These are phyloP conservation scores for Phengaris arion DNA, from an alignment of 2,888 invertebrate species.

Conservation along the genomic window DNA sequence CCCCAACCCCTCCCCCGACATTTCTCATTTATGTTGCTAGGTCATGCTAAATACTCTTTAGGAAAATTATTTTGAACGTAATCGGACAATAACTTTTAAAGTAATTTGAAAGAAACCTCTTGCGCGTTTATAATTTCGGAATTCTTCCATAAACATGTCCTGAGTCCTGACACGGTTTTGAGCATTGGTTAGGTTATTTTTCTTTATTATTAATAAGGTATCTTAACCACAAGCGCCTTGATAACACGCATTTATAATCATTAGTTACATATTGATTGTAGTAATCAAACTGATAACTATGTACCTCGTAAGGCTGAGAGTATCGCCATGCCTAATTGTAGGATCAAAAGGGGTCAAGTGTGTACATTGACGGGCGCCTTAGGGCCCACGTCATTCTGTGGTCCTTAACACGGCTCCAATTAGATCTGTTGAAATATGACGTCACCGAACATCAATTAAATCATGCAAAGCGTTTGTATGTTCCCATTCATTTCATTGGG, in stretches of 20 bases:
- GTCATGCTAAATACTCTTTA: no score
- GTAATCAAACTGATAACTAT: slow-evolving; percentile 27
- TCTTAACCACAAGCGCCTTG: background rate
- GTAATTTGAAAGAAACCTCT: no score
- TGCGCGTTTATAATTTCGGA: no score
- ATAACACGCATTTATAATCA: slow-evolving; percentile 15
- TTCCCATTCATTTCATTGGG: slow-evolving; percentile 13
- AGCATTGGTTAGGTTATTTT: background rate
- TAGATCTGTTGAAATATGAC: slow-evolving; percentile 37
- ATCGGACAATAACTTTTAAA: no score
- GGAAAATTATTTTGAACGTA: no score
- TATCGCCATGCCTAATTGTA: slow-evolving; percentile 75
- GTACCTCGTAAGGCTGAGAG: slow-evolving; percentile 44
- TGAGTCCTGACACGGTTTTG: background rate
- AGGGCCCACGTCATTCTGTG: slow-evolving; percentile 70
- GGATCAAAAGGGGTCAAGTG: slow-evolving; percentile 80
- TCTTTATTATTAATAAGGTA: background rate
- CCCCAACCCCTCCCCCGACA: no score
- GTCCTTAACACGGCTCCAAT: slow-evolving; percentile 43
- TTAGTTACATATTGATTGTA: slow-evolving; percentile 23
- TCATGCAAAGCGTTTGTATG: slow-evolving; percentile 18
- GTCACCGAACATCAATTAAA: slow-evolving; percentile 34
- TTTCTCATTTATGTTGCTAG: no score
- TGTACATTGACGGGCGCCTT: slow-evolving; percentile 76
- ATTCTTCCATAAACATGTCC: background rate